Evolutionary conservation across 2,113 vertebrate species (phyloP), one percentile per base, ranked within the genome.

Genomic region (Tetrax tetrax): DNA sequence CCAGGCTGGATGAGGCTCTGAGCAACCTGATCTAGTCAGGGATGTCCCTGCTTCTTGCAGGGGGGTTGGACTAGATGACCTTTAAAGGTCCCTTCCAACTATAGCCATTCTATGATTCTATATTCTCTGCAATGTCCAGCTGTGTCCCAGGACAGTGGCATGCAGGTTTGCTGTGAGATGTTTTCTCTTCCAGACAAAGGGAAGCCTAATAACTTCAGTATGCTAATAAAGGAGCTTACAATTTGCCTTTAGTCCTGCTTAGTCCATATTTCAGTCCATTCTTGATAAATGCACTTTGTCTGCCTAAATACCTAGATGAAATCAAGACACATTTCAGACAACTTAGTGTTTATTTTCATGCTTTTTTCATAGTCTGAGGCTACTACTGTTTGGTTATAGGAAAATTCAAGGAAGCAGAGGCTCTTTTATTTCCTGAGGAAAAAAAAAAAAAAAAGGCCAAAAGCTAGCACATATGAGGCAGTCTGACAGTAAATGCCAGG

Each of bases 241-340:
- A 41, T 45, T 54, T 83, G 4, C 27, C 16, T 78, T 78, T 38
- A 45, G 14, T 41, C 38, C 21, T 60, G 17, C 6, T 78, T 74
- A 78, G 28, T 7, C 48, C 21, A 7, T 57, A 21, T 14, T 43
- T 16, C 20, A 84, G n/a, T n/a, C 47, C 13, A 10, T 66, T 86
- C 17, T 59, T 71, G 37, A 57, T 16, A 71, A 72, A 72, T 23
- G 21, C 1, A 33, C 12, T 27, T 61, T 60, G 7, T 25, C 7
- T 70, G 3, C 37, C 25, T 29, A 28, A 33, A 50, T 4, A 68
- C 15, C 0, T 0, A 72, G 50, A 65, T 41, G 37, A 93, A 84
- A 76, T 59, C 53, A 64, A 88, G 53, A 27, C 21, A 14, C 1
- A 0, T 66, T 66, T 84, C 28, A 43, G 25, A 54, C 7, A 19